These are phyloP conservation scores for Macrophya annulata DNA, from an alignment of 2,888 invertebrate species.

Conservation along the genomic window DNA sequence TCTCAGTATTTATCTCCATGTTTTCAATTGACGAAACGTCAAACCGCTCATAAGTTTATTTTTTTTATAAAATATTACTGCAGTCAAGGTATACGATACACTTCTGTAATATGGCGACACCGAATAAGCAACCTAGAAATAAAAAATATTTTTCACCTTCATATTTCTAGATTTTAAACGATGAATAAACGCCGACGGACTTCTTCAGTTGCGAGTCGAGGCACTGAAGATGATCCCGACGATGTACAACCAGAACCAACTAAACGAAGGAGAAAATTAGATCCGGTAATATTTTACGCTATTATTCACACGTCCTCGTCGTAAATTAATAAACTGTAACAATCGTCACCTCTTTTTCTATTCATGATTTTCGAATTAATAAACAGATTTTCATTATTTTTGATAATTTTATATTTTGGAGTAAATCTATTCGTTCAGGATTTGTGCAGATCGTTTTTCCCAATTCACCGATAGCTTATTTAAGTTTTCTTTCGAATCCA, in stretches of 20 bases:
- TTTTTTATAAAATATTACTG: not conserved
- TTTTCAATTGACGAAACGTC: not conserved
- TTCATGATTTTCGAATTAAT: not conserved
- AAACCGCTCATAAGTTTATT: not conserved
- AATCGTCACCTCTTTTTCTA: not conserved
- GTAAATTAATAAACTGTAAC: not conserved
- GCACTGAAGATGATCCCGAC: slow-evolving; percentile 87
- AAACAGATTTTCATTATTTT: not conserved
- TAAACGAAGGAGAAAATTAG: slow-evolving; percentile 86
- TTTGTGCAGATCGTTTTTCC: not conserved
- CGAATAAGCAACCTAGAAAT: not conserved
- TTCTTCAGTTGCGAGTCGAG: slow-evolving; percentile 91
- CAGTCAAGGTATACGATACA: slow-evolving; percentile 9
- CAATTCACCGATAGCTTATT: not conserved
- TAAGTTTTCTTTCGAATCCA: not conserved
- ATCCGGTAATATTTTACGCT: slow-evolving; percentile 83
- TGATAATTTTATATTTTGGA: not conserved
- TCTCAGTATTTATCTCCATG: not conserved
- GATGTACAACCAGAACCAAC: slow-evolving; percentile 82
- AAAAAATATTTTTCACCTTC: slow-evolving; percentile 14
- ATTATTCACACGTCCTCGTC: not conserved
- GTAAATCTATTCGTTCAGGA: not conserved
- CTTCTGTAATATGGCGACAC: slow-evolving; percentile 47
- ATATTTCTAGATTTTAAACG: slow-evolving; percentile 57
- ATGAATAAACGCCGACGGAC: slow-evolving; percentile 92